Percentiles rank a stretch among this genome's conserved stretches.
Conservation (phyloP, 2,888 invertebrate species). For the Cerastis leucographa region DNA sequence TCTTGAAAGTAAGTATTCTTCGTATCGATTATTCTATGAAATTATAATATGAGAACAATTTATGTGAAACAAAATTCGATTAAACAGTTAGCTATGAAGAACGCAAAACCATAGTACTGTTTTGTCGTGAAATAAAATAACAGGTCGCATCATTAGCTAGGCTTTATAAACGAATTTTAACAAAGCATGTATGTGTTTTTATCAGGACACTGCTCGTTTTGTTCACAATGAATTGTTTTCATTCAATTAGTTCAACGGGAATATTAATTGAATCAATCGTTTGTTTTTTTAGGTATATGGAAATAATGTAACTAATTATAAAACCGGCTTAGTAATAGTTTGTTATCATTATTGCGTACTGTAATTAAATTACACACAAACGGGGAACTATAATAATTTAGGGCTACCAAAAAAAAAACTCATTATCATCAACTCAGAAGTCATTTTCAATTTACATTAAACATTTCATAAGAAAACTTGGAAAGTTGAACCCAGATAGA, state of each 20-base stretch:
- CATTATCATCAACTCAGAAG: background rate
- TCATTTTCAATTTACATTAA: background rate
- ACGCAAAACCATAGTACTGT: no score
- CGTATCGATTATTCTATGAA: no score
- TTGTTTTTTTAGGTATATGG: background rate
- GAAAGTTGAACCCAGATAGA: background rate
- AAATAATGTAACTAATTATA: conserved; percentile 8
- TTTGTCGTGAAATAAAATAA: conserved; percentile 34
- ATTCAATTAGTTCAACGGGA: background rate
- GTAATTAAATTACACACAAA: no score
- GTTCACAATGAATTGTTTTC: conserved; percentile 18
- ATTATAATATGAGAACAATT: no score
- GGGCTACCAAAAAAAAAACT: background rate
- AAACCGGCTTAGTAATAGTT: background rate
- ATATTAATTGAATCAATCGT: conserved; percentile 1
- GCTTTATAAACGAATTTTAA: conserved; percentile 20
- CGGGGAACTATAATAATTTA: background rate
- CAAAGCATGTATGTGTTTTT: conserved; percentile 7
- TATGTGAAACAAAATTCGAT: no score
- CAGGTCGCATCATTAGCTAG: conserved; percentile 1
- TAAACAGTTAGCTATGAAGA: no score
- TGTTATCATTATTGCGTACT: background rate
- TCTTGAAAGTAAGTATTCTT: no score
- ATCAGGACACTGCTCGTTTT: background rate
- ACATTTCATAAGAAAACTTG: background rate